Evolutionary conservation across 2,797 vertebrate species (phyloP).

Genomic region (Setipinna tenuifilis): DNA sequence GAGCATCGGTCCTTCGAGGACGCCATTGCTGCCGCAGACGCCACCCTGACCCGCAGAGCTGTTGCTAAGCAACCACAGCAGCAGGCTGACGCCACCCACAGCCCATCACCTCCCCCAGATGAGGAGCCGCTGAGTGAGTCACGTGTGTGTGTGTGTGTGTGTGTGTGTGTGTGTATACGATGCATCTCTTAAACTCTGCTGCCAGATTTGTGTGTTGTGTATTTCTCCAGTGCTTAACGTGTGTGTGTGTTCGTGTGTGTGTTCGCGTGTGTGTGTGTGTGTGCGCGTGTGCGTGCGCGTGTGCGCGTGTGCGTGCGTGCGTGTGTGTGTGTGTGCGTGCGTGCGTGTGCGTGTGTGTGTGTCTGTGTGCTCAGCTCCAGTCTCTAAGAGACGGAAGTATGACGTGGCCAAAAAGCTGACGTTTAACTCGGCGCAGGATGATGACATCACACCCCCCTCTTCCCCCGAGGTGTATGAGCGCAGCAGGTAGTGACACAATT

Average conservation of each 20-base stretch:
- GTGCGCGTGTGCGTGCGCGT: background rate
- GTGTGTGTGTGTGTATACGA: background rate
- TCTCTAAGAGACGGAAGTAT: conserved; percentile 74
- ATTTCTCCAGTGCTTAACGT: no score
- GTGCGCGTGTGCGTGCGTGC: background rate
- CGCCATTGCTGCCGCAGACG: no score
- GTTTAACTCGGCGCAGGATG: conserved; percentile 60
- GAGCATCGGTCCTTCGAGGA: no score
- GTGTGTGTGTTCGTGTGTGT: background rate
- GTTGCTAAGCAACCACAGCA: no score
- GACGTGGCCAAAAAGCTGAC: conserved; percentile 82
- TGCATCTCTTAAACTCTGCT: no score
- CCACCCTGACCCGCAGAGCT: no score
- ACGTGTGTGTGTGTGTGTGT: background rate
- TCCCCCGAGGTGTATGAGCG: conserved; percentile 67
- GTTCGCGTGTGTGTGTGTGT: background rate
- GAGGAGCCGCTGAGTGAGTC: no score
- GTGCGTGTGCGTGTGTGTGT: background rate
- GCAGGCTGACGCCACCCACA: no score
- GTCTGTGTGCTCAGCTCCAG: conserved; percentile 72
- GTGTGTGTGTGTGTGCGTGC: background rate
- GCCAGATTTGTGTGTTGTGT: no score
- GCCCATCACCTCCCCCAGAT: no score
- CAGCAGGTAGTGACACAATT: conserved; percentile 65
- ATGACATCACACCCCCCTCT: conserved; percentile 74